Conservation (phyloP, 2,888 invertebrate species). For the Andricus curvator region DNA sequence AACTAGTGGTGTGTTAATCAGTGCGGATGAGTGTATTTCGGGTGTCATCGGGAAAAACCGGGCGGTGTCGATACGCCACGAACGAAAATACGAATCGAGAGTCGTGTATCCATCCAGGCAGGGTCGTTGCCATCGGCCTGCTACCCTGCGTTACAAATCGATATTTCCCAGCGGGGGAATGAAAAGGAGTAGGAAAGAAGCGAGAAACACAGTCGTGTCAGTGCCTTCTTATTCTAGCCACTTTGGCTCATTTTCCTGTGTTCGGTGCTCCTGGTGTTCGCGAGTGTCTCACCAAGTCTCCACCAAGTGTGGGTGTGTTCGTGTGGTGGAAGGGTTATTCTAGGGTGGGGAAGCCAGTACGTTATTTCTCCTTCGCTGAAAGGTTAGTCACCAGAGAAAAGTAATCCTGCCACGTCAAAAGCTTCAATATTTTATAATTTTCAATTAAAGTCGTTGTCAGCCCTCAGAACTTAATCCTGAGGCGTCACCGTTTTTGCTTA, state of each 20-base stretch:
- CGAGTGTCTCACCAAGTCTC: conserved; percentile 44
- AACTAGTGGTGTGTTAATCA: conserved; percentile 41
- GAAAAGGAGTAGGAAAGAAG: conserved; percentile 31
- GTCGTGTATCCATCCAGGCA: conserved; percentile 59
- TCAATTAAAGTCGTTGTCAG: not conserved
- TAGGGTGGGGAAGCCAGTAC: conserved; percentile 41
- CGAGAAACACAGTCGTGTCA: conserved; percentile 44
- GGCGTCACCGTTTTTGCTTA: conserved; percentile 17
- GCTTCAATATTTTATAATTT: not conserved
- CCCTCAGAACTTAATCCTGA: not conserved
- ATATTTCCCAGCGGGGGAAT: conserved; percentile 59
- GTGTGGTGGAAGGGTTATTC: conserved; percentile 60
- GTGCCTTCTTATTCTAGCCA: conserved; percentile 1
- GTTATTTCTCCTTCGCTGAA: not conserved
- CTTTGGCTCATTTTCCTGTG: conserved; percentile 26
- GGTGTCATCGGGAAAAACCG: conserved; percentile 62
- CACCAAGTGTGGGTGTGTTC: conserved; percentile 42
- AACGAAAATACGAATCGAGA: conserved; percentile 60
- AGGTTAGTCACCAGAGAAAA: conserved; percentile 33
- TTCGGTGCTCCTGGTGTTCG: conserved; percentile 52
- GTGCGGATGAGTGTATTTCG: conserved; percentile 47
- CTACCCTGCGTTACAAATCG: conserved; percentile 69
- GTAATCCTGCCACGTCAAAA: conserved; percentile 8
- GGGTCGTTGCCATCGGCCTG: conserved; percentile 74
- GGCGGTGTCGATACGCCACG: conserved; percentile 63